Base-by-base conservation (phyloP, 2,113 vertebrate species). In the Bolborhynchus lineola region DNA sequence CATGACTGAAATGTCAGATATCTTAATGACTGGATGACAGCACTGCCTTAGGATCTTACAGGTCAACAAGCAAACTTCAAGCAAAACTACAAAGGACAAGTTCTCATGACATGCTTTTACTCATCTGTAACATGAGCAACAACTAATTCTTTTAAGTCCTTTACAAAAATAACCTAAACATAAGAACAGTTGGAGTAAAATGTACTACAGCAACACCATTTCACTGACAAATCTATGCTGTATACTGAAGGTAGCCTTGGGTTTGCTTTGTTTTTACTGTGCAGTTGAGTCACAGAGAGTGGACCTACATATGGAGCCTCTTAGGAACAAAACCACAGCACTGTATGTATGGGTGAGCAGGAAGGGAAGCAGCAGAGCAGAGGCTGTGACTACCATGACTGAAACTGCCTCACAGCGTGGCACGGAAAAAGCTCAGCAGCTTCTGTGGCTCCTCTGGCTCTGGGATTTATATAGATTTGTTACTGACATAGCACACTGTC, bases 101-200 rank as follows among this genome's bases (percentile, higher is more conserved):
- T 62, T 87, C 31, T 64, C 63, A 42, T 65, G 6, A 33, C 21
- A 33, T 37, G n/a, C 29, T 83, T 86, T 62, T 77, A 74, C 65
- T 86, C 19, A 69, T 13, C n/a, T 81, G 1, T 41, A 79, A 50
- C 16, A 62, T 6, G 6, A 46, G 28, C 28, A 74, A 63, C 20
- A 83, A 74, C 31, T 65, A 78, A 83, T 72, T 82, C 6, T 65
- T 89, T 24, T 2, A 3, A 64, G 5, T 64, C 29, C 39, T 92
- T 91, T 64, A 92, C 16, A 72, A 72, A 90, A 82, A 87, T 35
- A 95, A 84, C 28, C 24, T 63, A 33, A 65, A 85, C 18, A 4
- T 42, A 82, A 76, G 31, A 74, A 72, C 3, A 65, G 80, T 18
- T 72, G 42, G 77, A 88, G 79, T 33, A 70, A 89, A 89, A 84